Percentiles rank a stretch among this genome's conserved stretches.
phyloP scores from a whole-genome alignment of 2,113 vertebrate genomes.

The Progne subis region DNA sequence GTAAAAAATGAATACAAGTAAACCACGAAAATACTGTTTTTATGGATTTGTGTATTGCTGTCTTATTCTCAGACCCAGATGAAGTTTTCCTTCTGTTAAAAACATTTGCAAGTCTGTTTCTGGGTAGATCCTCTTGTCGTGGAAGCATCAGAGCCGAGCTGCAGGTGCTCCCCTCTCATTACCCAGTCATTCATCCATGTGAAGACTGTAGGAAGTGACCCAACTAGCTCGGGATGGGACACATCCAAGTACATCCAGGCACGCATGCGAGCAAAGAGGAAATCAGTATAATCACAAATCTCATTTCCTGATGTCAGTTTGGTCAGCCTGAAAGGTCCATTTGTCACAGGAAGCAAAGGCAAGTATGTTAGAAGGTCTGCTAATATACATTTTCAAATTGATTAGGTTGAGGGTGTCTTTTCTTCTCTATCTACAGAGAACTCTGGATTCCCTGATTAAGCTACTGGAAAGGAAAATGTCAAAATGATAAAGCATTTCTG shows the following conservation, averaged over 20 bases:
- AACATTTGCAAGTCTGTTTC: background rate
- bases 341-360: background rate
- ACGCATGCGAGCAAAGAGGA: background rate
- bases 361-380: background rate
- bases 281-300: background rate
- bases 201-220: background rate
- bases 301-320: background rate
- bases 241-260: background rate
- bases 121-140: background rate
- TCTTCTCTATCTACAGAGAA: background rate
- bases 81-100: background rate
- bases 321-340: background rate
- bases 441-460: background rate
- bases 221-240: background rate
- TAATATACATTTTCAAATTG: background rate
- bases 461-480: background rate
- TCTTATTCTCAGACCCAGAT: background rate
- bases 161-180: background rate
- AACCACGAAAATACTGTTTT: background rate
- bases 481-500: background rate
- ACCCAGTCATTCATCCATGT: fast-evolving
- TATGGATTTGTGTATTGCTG: background rate
- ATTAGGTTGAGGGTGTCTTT: background rate
- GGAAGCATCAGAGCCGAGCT: background rate
- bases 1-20: background rate